A percentile compares a stretch with the other conserved stretches of the same genome.
Conservation (phyloP, 2,113 vertebrate species). For the Cynocephalus volans region DNA sequence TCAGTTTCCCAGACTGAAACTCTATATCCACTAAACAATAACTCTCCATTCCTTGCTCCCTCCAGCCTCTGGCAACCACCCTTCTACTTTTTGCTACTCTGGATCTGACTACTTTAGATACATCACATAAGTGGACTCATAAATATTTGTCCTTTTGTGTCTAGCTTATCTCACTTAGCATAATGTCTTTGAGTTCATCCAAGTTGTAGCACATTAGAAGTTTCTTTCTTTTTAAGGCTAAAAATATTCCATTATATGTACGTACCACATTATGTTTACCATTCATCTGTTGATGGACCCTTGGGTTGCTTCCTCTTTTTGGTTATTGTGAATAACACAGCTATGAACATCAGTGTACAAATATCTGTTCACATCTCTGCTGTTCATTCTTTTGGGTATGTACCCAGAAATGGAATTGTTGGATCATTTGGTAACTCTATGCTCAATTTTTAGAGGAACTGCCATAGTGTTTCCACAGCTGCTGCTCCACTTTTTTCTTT, state of each 20-base stretch:
- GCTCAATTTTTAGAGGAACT: not conserved
- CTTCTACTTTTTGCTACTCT: not conserved
- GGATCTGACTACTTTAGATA: too few relatives aligned
- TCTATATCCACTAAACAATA: not conserved
- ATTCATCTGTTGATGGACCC: not conserved
- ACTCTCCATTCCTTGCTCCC: not conserved
- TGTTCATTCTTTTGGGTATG: not conserved
- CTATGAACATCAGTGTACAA: not conserved
- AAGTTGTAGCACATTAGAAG: not conserved
- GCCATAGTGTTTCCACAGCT: not conserved
- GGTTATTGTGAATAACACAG: not conserved
- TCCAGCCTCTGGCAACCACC: not conserved
- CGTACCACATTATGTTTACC: not conserved
- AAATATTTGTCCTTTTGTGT: not conserved
- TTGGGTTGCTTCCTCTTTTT: not conserved
- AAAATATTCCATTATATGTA: not conserved
- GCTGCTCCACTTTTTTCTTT: not conserved
- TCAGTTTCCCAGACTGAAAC: not conserved
- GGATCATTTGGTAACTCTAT: not conserved
- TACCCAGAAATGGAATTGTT: not conserved
- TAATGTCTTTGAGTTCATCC: not conserved
- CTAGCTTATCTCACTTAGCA: not conserved
- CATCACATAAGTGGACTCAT: not conserved
- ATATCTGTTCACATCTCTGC: not conserved
- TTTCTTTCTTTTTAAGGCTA: not conserved